These are phyloP conservation scores for Pasiphila rectangulata DNA, from an alignment of 2,888 invertebrate genomes.

Conservation along the genomic window DNA sequence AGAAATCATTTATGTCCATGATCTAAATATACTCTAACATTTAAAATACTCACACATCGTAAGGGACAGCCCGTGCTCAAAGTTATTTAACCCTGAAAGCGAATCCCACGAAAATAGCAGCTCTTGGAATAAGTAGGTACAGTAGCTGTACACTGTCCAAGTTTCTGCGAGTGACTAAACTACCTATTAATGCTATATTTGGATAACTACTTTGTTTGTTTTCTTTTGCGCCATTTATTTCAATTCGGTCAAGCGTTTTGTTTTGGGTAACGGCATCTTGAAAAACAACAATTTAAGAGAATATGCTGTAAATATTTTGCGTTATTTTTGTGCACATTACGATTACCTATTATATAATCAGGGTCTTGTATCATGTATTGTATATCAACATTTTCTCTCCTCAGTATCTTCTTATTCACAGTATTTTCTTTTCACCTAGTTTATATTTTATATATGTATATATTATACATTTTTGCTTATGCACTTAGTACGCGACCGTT, in stretches of 20 bases:
- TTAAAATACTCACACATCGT: slow-evolving; percentile 52
- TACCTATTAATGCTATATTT: slow-evolving; percentile 29
- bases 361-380: too few relatives aligned
- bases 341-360: too few relatives aligned
- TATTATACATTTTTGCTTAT: too few relatives aligned
- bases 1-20: slow-evolving; percentile 49
- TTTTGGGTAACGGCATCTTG: slow-evolving; percentile 4
- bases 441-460: too few relatives aligned
- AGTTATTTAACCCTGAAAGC: slow-evolving; percentile 78
- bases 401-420: too few relatives aligned
- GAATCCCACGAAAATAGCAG: slow-evolving; percentile 64
- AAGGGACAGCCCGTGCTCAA: slow-evolving; percentile 56
- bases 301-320: too few relatives aligned
- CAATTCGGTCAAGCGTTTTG: slow-evolving; percentile 25
- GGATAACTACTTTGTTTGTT: slow-evolving; percentile 28
- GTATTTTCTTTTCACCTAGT: too few relatives aligned
- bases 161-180: slow-evolving; percentile 29
- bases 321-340: too few relatives aligned
- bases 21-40: slow-evolving; percentile 54
- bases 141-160: slow-evolving; percentile 2
- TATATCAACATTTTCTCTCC: too few relatives aligned
- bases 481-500: too few relatives aligned
- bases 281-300: too few relatives aligned
- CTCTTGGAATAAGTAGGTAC: slow-evolving; percentile 48
- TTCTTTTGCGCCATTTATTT: slow-evolving; percentile 31